phyloP scores from a whole-genome alignment of 2,797 vertebrate species.

The Parauchenoglanis ngamensis region DNA sequence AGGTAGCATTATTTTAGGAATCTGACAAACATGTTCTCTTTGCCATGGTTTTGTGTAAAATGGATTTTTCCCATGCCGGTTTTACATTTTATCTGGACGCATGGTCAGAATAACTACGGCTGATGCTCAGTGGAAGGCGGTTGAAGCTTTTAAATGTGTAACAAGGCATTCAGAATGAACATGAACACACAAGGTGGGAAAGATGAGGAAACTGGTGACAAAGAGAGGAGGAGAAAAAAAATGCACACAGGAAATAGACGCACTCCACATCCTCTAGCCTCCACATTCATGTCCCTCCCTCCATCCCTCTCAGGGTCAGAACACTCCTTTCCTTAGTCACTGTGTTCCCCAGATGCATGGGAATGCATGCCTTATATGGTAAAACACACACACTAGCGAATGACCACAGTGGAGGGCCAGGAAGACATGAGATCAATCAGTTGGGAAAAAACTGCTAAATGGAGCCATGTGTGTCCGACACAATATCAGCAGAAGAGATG shows the following conservation, averaged over 20 bases:
- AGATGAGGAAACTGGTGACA: constrained; percentile 28
- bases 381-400: constrained; percentile 76
- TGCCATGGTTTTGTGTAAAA: not conserved
- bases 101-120: not conserved
- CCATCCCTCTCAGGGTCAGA: constrained; percentile 59
- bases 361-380: constrained; percentile 81
- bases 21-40: not conserved
- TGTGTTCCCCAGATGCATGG: constrained; percentile 71
- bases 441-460: constrained; percentile 55
- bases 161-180: not conserved
- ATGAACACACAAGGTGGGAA: not conserved
- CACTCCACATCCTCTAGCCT: constrained; percentile 71
- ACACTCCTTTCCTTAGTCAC: constrained; percentile 76
- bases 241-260: constrained; percentile 69
- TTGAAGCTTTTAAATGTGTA: not conserved
- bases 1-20: not conserved
- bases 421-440: constrained; percentile 74
- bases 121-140: not conserved
- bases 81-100: not conserved
- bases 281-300: constrained; percentile 40
- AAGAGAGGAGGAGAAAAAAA: constrained; percentile 45
- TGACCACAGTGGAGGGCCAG: constrained; percentile 78
- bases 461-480: constrained; percentile 50
- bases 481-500: constrained; percentile 37
- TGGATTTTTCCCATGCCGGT: not conserved